These are phyloP conservation scores for Leptosomus discolor DNA, from an alignment of 2,113 vertebrate genomes.

Conservation along the genomic window DNA sequence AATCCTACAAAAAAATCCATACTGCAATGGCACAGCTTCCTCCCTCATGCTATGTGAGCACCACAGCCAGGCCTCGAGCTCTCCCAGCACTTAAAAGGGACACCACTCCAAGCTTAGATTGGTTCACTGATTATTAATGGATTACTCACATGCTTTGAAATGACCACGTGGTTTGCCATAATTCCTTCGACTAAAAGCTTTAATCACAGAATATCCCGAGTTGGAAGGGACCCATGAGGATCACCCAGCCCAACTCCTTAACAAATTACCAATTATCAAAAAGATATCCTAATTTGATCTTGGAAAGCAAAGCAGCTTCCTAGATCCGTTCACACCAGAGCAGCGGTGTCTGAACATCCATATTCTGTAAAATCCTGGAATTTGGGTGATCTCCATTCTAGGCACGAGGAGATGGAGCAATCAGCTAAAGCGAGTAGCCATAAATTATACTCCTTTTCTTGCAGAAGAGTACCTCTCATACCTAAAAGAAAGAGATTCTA, in stretches of 20 bases:
- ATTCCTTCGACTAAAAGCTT: neutral
- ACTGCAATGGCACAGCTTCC: neutral
- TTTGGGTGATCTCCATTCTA: neutral
- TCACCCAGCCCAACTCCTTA: neutral
- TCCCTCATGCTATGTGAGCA: neutral
- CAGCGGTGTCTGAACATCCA: neutral
- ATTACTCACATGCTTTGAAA: neutral
- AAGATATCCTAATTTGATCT: neutral
- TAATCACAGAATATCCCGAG: neutral
- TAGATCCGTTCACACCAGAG: neutral
- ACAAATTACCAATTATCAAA: neutral
- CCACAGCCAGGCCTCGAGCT: neutral
- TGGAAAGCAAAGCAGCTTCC: neutral
- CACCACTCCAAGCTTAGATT: neutral
- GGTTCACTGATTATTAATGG: neutral
- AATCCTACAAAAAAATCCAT: neutral
- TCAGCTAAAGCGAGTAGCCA: neutral
- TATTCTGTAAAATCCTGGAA: neutral
- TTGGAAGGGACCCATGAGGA: neutral
- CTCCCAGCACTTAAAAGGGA: neutral
- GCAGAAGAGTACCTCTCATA: neutral
- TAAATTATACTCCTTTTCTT: neutral
- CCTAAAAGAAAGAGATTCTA: neutral
- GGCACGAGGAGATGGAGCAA: rapidly evolving
- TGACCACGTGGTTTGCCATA: neutral